Conservation (phyloP, 2,113 vertebrate genomes). For the Fulica atra region DNA sequence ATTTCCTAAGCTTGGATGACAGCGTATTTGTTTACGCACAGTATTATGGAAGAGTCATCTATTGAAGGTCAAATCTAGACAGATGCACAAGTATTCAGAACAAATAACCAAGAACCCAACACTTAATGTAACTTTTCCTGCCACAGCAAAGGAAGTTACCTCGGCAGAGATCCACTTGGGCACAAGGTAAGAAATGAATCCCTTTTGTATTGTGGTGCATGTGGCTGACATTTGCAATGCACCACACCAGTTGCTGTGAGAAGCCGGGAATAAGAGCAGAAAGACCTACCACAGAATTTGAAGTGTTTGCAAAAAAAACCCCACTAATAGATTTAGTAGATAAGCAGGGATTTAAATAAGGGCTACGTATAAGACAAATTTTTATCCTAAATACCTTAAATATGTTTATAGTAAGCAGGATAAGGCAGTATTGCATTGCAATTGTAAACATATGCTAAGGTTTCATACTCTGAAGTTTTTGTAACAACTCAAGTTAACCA, state of each 20-base stretch:
- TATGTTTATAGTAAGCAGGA: background rate
- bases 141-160: background rate
- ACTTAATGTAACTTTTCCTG: background rate
- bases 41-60: conserved; percentile 38
- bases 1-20: conserved; percentile 46
- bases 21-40: conserved; percentile 22
- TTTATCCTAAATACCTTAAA: background rate
- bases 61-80: conserved; percentile 48
- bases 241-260: background rate
- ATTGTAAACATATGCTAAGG: background rate
- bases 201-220: background rate
- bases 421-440: background rate
- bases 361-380: background rate
- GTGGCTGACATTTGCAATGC: background rate
- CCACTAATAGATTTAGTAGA: background rate
- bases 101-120: background rate
- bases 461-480: background rate
- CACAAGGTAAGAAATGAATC: background rate
- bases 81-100: conserved; percentile 27
- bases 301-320: background rate
- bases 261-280: background rate
- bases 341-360: background rate
- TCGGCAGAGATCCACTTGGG: background rate
- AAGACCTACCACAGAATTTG: background rate
- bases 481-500: background rate